Conservation (phyloP, 1,140 invertebrate genomes). For the Rhagoletis pomonella region DNA sequence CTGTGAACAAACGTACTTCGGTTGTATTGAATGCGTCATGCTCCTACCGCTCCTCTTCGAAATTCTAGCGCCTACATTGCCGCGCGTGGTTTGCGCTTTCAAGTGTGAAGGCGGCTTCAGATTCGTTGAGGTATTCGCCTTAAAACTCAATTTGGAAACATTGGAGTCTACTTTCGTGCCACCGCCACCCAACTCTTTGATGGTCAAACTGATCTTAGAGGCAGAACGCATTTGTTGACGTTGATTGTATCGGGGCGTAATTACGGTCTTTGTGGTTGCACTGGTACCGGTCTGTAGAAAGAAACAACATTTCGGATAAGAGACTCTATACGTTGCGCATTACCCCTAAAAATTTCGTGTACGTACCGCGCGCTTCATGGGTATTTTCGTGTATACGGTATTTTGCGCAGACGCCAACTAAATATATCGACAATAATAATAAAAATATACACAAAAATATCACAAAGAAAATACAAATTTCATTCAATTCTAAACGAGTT, state of each 20-base stretch:
- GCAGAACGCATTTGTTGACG: constrained; percentile 23
- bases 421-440: not conserved
- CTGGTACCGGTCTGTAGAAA: not conserved
- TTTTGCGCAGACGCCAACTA: constrained; percentile 18
- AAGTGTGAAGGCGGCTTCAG: not conserved
- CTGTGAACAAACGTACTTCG: not conserved
- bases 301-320: not conserved
- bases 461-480: not conserved
- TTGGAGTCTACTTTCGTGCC: not conserved
- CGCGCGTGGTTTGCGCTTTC: not conserved
- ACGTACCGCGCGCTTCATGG: constrained; percentile 46
- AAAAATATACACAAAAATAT: not conserved
- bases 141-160: not conserved
- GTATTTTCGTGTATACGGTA: constrained; percentile 30
- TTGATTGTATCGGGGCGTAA: not conserved
- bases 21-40: not conserved
- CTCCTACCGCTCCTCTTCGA: not conserved
- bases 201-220: constrained; percentile 41
- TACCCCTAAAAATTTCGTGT: not conserved
- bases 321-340: not conserved
- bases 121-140: constrained; percentile 17
- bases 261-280: not conserved
- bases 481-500: not conserved
- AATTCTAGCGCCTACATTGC: not conserved
- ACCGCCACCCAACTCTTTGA: not conserved